Evolutionary conservation across 2,888 invertebrate species (phyloP), one percentile per base, ranked within the genome.

Genomic region (Eilema depressum): DNA sequence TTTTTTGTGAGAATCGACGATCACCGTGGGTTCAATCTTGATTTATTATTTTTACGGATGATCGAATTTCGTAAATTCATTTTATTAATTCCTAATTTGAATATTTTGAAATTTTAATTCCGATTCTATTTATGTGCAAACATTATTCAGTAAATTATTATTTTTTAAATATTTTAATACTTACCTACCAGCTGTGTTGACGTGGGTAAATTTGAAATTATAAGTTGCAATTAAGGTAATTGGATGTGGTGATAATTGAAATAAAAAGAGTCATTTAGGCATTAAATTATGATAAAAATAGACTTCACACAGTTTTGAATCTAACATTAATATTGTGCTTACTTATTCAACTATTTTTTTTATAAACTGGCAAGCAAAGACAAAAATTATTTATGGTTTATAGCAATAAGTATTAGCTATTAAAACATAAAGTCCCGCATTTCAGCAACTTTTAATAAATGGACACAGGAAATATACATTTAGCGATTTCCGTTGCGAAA

Each of bases 1-100:
- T 79, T 85, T n/a, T 83, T 85, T 89, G 92, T 93, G 93, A 91
- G 93, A 93, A 92, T 77, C 75, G 83, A 83, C 85, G 78, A 75
- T 61, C 75, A 78, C 76, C 78, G 83, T 80, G 83, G 79, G 81
- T 75, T 85, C 82, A 86, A 83, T 83, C 70, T 70, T 85, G 87
- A 88, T 89, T 88, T 87, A 89, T 88, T 89, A 89, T 86, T 89
- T 88, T 87, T 88, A 89, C 88, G 88, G 80, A 80, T 86, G 87
- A 89, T 89, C 82, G 80, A 83, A 84, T 86, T 81, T 79, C 82
- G 83, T 82, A 67, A 76, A 74, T 73, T 73, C 70, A 56, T 66
- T 78, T 80, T 41, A 7, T 77, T 76, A 76, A 82, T 82, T 79
- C 72, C 62, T 66, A 56, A 76, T 78, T 78, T 76, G 69, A 78